Conservation (phyloP, 2,113 vertebrate species). For the Odocoileus hemionus region DNA sequence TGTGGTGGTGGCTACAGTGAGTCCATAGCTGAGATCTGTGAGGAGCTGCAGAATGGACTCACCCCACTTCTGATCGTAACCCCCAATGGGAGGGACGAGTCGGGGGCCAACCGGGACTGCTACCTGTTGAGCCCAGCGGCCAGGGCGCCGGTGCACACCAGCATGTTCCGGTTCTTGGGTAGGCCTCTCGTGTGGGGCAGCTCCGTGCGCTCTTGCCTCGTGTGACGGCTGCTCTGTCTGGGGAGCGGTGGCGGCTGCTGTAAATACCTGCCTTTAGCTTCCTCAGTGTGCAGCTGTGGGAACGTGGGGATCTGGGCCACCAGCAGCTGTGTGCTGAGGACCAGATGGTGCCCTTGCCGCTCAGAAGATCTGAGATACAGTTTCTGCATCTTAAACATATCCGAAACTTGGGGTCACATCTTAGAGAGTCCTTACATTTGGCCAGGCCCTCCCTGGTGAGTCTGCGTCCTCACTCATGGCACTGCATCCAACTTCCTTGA, state of each 20-base stretch:
- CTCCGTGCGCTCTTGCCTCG: neutral
- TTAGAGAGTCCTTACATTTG: neutral
- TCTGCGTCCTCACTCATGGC: neutral
- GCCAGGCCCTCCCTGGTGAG: neutral
- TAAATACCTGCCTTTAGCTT: neutral
- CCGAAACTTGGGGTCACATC: neutral
- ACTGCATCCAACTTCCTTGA: neutral
- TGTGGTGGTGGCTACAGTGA: conserved; percentile 98
- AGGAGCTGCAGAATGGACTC: conserved; percentile 97
- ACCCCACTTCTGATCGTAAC: conserved; percentile 97
- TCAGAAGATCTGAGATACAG: neutral
- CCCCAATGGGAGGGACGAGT: conserved; percentile 97
- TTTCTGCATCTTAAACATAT: neutral
- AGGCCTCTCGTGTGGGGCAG: conserved; percentile 49
- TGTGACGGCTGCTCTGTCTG: neutral
- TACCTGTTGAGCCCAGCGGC: conserved; percentile 95
- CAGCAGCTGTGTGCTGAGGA: neutral
- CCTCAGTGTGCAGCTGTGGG: accelerated
- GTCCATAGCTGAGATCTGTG: conserved; percentile 99
- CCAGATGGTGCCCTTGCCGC: neutral
- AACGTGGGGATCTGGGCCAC: neutral
- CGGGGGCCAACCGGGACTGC: conserved; percentile 97
- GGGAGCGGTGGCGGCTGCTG: neutral
- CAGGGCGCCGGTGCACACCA: conserved; percentile 93
- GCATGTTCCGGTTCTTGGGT: conserved; percentile 99